These are phyloP conservation scores for Rallus crepitans DNA, from an alignment of 2,797 vertebrate species.

Conservation along the genomic window DNA sequence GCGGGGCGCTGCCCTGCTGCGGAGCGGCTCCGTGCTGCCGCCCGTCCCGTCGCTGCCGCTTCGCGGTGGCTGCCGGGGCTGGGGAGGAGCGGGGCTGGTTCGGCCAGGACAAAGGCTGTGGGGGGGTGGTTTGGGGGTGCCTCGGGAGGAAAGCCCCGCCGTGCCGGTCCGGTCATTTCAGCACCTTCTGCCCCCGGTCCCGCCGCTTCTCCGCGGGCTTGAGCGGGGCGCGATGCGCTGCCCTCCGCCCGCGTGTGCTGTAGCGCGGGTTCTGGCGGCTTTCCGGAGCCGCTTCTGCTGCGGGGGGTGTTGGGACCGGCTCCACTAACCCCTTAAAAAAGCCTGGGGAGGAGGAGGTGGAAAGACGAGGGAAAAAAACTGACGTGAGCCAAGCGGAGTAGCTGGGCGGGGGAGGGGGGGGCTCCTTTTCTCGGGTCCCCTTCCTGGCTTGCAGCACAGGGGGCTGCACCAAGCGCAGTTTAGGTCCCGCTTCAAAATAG, in stretches of 20 bases:
- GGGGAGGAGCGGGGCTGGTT: not conserved
- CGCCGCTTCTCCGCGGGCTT: too few species aligned
- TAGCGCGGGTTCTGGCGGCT: not conserved
- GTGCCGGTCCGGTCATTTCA: not conserved
- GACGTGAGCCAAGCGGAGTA: not conserved
- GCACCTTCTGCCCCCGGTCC: not conserved
- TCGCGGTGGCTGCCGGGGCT: not conserved
- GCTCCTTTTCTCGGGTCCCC: accelerated
- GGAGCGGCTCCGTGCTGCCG: not conserved
- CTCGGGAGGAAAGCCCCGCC: not conserved
- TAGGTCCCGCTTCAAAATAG: not conserved
- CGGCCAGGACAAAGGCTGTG: not conserved
- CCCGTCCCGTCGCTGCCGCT: not conserved
- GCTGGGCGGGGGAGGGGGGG: not conserved
- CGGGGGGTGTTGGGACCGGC: not conserved
- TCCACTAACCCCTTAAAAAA: accelerated
- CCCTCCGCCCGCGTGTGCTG: not conserved
- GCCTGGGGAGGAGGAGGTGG: not conserved
- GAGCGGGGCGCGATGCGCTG: not conserved
- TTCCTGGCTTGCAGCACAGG: not conserved
- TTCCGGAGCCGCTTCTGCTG: not conserved
- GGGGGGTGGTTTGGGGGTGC: not conserved
- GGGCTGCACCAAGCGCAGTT: not conserved
- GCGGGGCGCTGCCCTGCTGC: not conserved
- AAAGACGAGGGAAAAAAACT: not conserved